Base-by-base conservation (phyloP, 2,113 vertebrate species). In the Procavia capensis region DNA sequence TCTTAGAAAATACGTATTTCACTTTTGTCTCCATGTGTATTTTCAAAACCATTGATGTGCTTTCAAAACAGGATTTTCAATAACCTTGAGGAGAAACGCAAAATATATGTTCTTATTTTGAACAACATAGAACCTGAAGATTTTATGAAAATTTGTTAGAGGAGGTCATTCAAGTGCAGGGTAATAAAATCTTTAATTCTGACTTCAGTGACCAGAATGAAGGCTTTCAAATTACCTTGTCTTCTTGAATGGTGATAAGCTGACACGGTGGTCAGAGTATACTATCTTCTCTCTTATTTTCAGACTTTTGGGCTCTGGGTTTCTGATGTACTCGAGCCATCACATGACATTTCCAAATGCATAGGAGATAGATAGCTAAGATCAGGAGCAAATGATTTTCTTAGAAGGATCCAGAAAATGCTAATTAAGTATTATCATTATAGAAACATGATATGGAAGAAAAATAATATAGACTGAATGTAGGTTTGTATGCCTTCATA, bases 41-140 rank as follows among this genome's bases (percentile, higher is more conserved):
- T 97, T 97, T 98, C 97, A 88, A 90, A 96, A 86, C 54, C 13
- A 81, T 4, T 78, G 85, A 96, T 90, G 50, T 50, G 61, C 45
- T 97, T 98, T 98, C 89, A 93, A 97, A 97, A 96, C 29, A 95
- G 27, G 88, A 95, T 97, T 94, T 97, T 39, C 83, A 96, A 80
- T 97, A 79, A 96, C 50, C 90, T 96, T 98, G 97, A 98, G 83
- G 57, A 95, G 94, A 97, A 84, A 93, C 4, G 11, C 22, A 54
- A 89, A 97, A 97, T 90, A 57, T 93, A 94, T 24, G 96, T 95
- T 96, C 93, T 97, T 94, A 79, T 97, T 98, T 94, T 66, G 72
- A 83, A 9, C 93, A 85, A 36, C 84, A 75, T 4, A 88, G 68
- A 25, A 14, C 3, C 43, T 90, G 84, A 97, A 91, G 97, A 72